A percentile compares a stretch with the other conserved stretches of the same genome.
phyloP scores from a whole-genome alignment of 2,797 vertebrate species.

The Sardinella longiceps region DNA sequence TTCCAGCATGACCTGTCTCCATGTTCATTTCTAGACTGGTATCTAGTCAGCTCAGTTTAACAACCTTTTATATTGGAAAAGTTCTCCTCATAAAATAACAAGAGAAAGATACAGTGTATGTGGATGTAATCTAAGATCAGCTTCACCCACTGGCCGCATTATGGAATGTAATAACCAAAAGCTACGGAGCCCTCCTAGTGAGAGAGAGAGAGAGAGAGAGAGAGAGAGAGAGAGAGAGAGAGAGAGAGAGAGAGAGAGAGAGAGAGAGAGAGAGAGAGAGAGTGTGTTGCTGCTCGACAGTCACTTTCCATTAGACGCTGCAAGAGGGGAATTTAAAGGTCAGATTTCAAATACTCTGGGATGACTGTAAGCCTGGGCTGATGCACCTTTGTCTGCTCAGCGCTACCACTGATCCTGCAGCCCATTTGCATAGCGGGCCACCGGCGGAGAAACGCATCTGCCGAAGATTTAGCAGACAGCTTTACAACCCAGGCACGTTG shows the following conservation, averaged over 20 bases:
- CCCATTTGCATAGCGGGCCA: neutral
- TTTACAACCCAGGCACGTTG: neutral
- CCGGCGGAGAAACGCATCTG: neutral
- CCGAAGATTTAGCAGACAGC: neutral
- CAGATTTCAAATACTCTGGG: neutral
- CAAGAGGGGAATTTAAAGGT: neutral
- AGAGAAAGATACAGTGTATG: neutral
- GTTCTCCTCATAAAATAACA: neutral
- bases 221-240: too few relatives aligned
- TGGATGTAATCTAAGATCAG: neutral
- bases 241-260: too few relatives aligned
- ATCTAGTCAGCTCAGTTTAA: too few relatives aligned
- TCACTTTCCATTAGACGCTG: neutral
- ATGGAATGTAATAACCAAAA: neutral
- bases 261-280: neutral
- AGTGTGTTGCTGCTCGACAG: neutral
- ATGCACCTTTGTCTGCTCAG: neutral
- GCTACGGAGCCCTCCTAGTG: neutral
- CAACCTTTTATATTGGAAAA: neutral
- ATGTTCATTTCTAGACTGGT: too few relatives aligned
- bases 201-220: neutral
- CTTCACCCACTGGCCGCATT: neutral
- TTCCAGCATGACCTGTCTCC: too few relatives aligned
- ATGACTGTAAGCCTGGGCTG: neutral
- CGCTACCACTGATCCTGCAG: neutral